Evolutionary conservation across 1,140 invertebrate genomes (phyloP), one percentile per base, ranked within the genome.

Genomic region (Drosophila miranda): DNA sequence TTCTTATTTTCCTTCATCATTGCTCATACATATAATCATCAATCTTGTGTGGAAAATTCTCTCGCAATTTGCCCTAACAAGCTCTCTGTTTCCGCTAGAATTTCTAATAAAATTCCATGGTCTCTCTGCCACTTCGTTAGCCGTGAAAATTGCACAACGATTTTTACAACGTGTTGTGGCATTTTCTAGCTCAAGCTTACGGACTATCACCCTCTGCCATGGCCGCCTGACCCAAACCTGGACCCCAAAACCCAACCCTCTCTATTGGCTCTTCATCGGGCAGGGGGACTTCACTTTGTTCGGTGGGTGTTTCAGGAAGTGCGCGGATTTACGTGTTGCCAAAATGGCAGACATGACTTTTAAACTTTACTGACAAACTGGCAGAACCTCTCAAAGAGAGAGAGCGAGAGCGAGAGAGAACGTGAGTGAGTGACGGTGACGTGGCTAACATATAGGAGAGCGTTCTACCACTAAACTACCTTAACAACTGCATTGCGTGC

Each of bases 341-440:
- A 60, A 75, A 66, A 53, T 46, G 49, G 45, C 54, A 54, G 74
- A 77, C 61, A 67, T 73, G 73, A 77, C 73, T 82, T 81, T 73
- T 73, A 63, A 81, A 82, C 74, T 77, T 80, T 73, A 14, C 41
- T 57, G 67, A 68, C 44, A 53, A 53, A 48, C 57, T 55, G 45
- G 55, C 26, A 71, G 50, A 41, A 23, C 19, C 38, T 1, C 28
- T 7, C 8, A 30, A 8, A 30, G 28, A 3, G 8, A 30, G 30
- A 28, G 28, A 5, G 5, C 2, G 23, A 7, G 28, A 2, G 6
- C 1, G 6, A 6, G 28, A 28, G 28, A 7, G 8, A n/a, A n/a
- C n/a, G n/a, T 0, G 34, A 42, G 62, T 68, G 28, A 28, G 28
- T 7, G 8, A 9, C 34, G 30, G 62, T 68, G 64, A 68, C 64